Evolutionary conservation across 1,140 invertebrate species (phyloP), one percentile per base, ranked within the genome.

Genomic region (Drosophila pectinifera): DNA sequence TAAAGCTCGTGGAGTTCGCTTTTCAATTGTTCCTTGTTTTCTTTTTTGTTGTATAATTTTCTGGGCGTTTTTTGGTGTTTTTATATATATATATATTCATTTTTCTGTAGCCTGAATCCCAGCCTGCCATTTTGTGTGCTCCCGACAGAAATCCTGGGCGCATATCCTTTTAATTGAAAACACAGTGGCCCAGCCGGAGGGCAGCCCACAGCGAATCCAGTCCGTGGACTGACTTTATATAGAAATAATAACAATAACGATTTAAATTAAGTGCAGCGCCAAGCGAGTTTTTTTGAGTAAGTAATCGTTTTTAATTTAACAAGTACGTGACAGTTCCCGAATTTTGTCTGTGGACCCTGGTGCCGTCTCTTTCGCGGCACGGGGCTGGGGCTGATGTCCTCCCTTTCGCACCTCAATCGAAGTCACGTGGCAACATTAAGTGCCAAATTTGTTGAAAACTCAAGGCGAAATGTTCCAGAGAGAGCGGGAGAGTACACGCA

Each of bases 281-380:
- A 65, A 67, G 73, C 55, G 59, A 56, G 59, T 68, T 77, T 51
- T 51, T 28, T 63, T 78, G 63, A 80, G 79, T 83, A 80, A 80
- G 80, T 88, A 84, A 89, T 88, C 84, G 84, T 70, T 88, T 88
- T 88, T 88, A 88, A 88, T 88, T 89, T 84, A 88, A 79, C 72
- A 88, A 76, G 72, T 89, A 89, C 83, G 83, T 88, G 83, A 89
- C 84, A 88, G 43, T 69, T 70, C 18, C 13, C 58, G 46, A 39
- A 68, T 75, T 85, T 75, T 28, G 28, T 14, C 36, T 7, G 28
- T 8, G 8, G 28, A 5, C 24, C 24, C 3, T 6, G 18, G 14
- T 13, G 45, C 24, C 36, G 16, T 14, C 20, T 24, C 20, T 8
- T 3, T 26, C n/a, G 7, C 56, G n/a, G 28, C 45, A n/a, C n/a